Evolutionary conservation across 2,888 invertebrate genomes (phyloP).

Genomic region (Nudaria mundana): DNA sequence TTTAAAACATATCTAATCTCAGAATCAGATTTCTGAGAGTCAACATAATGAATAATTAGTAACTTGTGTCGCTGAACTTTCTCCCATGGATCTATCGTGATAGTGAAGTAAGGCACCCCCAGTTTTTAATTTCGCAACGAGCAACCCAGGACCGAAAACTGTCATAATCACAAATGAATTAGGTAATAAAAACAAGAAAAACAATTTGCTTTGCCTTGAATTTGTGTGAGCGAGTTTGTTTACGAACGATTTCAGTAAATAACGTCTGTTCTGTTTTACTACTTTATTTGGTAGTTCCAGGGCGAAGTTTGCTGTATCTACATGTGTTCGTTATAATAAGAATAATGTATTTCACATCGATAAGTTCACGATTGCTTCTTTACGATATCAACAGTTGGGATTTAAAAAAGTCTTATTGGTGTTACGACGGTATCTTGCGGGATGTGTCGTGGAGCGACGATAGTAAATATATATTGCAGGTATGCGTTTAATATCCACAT

Average conservation of each 20-base stretch:
- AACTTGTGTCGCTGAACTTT: neutral
- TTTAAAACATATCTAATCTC: constrained; percentile 1
- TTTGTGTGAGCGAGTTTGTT: constrained; percentile 26
- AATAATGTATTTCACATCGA: constrained; percentile 79
- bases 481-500: too few species aligned
- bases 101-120: neutral
- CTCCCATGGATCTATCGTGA: neutral
- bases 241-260: constrained; percentile 3
- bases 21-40: constrained; percentile 11
- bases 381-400: constrained; percentile 79
- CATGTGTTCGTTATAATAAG: constrained; percentile 17
- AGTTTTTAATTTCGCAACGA: neutral
- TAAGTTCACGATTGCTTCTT: constrained; percentile 78
- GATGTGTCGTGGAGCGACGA: constrained; percentile 77
- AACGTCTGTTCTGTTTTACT: constrained; percentile 12
- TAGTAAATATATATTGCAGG: constrained; percentile 75
- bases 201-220: constrained; percentile 27
- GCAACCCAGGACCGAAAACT: constrained; percentile 8
- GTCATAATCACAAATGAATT: too few species aligned
- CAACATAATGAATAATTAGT: constrained; percentile 15
- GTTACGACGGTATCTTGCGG: constrained; percentile 64
- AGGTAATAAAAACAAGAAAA: too few species aligned
- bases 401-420: constrained; percentile 74
- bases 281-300: constrained; percentile 8
- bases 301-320: constrained; percentile 15